A percentile compares a stretch with the other conserved stretches of the same genome.
Evolutionary conservation across 2,113 vertebrate species (phyloP).

Genomic region (Ahaetulla prasina): DNA sequence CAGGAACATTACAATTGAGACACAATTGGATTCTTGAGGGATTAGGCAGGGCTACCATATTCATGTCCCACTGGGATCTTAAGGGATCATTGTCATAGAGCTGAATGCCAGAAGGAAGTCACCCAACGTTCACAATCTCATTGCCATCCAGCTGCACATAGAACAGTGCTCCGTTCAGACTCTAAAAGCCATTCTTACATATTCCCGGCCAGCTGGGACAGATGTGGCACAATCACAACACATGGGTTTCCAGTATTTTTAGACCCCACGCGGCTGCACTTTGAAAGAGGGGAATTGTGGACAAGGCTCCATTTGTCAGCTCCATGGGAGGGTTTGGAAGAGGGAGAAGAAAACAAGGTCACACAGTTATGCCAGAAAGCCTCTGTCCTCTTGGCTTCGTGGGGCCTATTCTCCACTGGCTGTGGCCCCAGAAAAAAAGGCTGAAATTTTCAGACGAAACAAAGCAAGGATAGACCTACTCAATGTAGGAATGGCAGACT

Average conservation of each 20-base stretch:
- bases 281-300: not conserved
- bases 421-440: not conserved
- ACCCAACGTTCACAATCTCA: conserved; percentile 53
- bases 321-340: not conserved
- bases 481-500: not conserved
- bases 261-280: conserved; percentile 42
- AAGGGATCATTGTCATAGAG: conserved; percentile 60
- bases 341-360: not conserved
- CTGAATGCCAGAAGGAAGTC: conserved; percentile 68
- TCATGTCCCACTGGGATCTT: conserved; percentile 57
- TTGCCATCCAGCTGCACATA: conserved; percentile 69
- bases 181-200: conserved; percentile 51
- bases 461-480: too few species aligned
- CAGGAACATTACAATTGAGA: conserved; percentile 49
- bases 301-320: not conserved
- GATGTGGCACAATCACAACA: conserved; percentile 32
- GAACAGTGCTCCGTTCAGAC: conserved; percentile 73
- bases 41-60: conserved; percentile 57
- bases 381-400: not conserved
- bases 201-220: conserved; percentile 68
- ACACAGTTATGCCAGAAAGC: not conserved
- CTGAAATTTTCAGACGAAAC: not conserved
- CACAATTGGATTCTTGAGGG: conserved; percentile 68
- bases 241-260: conserved; percentile 57
- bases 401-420: not conserved